Evolutionary conservation across 2,888 invertebrate genomes (phyloP).

Genomic region (Prosapia bicincta): DNA sequence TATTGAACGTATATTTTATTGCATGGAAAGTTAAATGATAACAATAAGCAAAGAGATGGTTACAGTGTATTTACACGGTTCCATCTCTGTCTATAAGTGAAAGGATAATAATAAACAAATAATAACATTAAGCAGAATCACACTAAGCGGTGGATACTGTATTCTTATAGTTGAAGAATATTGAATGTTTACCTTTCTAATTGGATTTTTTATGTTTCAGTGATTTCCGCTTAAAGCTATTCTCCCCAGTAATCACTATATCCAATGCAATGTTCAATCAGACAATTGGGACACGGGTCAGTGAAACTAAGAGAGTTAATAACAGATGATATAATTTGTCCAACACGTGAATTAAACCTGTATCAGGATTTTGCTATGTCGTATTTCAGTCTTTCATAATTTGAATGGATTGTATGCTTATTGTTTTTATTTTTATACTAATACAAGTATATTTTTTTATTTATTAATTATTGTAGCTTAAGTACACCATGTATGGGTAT

Average conservation of each 20-base stretch:
- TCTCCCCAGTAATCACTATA: slow-evolving; percentile 79
- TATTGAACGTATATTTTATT: too few relatives aligned
- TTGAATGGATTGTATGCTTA: background rate
- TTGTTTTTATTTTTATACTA: background rate
- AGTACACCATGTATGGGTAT: too few relatives aligned
- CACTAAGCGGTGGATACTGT: too few relatives aligned
- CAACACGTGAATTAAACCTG: background rate
- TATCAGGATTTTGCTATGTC: background rate
- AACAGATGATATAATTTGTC: background rate
- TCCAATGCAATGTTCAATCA: slow-evolving; percentile 74
- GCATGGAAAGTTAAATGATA: too few relatives aligned
- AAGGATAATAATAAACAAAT: too few relatives aligned
- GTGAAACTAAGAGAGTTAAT: background rate
- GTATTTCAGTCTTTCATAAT: background rate
- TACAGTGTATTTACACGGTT: too few relatives aligned
- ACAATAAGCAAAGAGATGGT: too few relatives aligned
- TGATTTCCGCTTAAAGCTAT: slow-evolving; percentile 69
- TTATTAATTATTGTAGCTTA: too few relatives aligned
- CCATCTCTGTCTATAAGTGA: too few relatives aligned
- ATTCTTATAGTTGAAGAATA: too few relatives aligned
- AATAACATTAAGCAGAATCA: too few relatives aligned
- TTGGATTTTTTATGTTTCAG: slow-evolving; percentile 48
- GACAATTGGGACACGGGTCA: slow-evolving; percentile 44
- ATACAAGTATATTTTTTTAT: too few relatives aligned
- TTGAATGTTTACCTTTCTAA: background rate